Percentiles rank a stretch among this genome's conserved stretches.
These are phyloP conservation scores for Drosophila mimetica DNA, from an alignment of 2,888 invertebrate species.

Conservation along the genomic window DNA sequence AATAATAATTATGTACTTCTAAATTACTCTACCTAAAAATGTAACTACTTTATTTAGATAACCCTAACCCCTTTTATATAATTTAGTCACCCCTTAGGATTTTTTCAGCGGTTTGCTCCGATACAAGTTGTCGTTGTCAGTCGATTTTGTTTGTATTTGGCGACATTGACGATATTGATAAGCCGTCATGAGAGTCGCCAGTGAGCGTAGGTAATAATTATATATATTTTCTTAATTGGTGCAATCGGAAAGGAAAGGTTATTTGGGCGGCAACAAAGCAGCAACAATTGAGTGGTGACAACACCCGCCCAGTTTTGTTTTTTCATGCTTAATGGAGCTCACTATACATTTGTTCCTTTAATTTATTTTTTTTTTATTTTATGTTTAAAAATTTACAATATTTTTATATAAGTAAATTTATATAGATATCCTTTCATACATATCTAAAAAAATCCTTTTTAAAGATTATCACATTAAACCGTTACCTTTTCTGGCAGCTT, in stretches of 20 bases:
- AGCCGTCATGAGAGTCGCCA: slow-evolving; percentile 39
- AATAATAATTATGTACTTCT: no score
- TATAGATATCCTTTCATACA: no score
- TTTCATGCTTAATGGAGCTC: slow-evolving; percentile 17
- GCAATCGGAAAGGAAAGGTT: slow-evolving; percentile 65
- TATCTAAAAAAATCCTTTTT: no score
- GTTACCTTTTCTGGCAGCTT: slow-evolving; percentile 40
- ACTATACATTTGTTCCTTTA: no score
- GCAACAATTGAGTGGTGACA: slow-evolving; percentile 22
- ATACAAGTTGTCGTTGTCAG: slow-evolving; percentile 29
- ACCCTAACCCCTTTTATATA: no score
- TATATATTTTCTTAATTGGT: slow-evolving; percentile 66
- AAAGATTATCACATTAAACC: not conserved
- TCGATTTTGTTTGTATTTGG: slow-evolving; percentile 51
- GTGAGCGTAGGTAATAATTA: slow-evolving; percentile 60
- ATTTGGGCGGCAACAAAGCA: slow-evolving; percentile 54
- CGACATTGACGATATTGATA: slow-evolving; percentile 69
- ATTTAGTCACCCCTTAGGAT: not conserved
- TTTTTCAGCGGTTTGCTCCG: slow-evolving; percentile 15
- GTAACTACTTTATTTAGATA: no score
- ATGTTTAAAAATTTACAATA: no score
- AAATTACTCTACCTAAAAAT: no score
- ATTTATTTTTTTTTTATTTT: no score
- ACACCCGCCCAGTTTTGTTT: slow-evolving; percentile 14
- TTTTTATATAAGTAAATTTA: no score